phyloP scores from a whole-genome alignment of 37 sponge, comb jelly and placozoan genomes.

The Petrosia ficiformis region DNA sequence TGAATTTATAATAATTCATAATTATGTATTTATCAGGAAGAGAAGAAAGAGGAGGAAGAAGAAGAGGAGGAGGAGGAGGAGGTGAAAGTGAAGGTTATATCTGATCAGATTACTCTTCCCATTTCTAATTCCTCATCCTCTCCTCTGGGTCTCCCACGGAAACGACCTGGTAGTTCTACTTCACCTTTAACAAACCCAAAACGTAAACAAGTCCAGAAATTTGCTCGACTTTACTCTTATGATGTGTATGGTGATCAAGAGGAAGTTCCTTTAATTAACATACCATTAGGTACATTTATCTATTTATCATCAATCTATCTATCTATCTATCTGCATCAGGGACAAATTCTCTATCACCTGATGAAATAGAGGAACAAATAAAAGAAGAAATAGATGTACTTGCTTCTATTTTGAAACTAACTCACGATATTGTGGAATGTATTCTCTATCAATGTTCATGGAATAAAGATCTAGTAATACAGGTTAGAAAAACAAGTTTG shows the following conservation, averaged over 20 bases:
- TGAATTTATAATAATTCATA: too few species aligned
- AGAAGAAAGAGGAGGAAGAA: neutral
- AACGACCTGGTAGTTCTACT: constrained; percentile 3
- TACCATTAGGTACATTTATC: constrained; percentile 2
- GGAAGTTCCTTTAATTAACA: constrained; percentile 18
- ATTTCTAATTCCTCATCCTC: neutral
- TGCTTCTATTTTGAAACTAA: constrained; percentile 22
- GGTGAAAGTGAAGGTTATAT: neutral
- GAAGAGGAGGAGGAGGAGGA: neutral
- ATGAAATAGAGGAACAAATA: constrained; percentile 30
- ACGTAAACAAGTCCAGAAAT: constrained; percentile 5
- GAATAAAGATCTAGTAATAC: constrained; percentile 59
- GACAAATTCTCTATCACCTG: constrained; percentile 14
- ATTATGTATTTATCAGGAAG: too few species aligned
- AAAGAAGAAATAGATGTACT: constrained; percentile 2
- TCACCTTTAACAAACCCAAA: neutral
- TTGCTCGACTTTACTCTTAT: neutral
- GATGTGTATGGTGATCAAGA: constrained; percentile 22
- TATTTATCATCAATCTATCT: too few species aligned
- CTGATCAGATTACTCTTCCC: neutral
- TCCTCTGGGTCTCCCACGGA: constrained; percentile 5
- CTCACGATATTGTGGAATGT: constrained; percentile 23
- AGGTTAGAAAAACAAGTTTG: neutral
- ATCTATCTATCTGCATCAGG: too few species aligned
- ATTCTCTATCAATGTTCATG: constrained; percentile 52